phyloP scores from a whole-genome alignment of 1,140 invertebrate species.

The Subanguina moxae region DNA sequence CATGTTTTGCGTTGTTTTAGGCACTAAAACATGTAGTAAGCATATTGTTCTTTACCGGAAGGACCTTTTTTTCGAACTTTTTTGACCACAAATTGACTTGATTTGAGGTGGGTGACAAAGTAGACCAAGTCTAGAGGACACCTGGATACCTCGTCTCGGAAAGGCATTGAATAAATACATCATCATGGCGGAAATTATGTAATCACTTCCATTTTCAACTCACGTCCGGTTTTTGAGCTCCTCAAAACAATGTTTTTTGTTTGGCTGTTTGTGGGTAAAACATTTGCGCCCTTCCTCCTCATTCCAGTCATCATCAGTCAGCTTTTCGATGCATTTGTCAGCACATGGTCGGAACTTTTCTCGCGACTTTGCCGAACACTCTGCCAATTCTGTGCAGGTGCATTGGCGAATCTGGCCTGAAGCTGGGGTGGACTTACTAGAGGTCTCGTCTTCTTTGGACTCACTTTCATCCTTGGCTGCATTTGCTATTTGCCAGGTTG shows the following conservation, averaged over 20 bases:
- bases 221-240: not conserved
- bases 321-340: conserved; percentile 1
- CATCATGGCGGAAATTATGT: not conserved
- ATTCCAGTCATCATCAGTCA: conserved; percentile 1
- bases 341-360: conserved; percentile 5
- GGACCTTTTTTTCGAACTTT: too few relatives aligned
- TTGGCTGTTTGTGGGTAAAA: conserved; percentile 6
- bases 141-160: too few relatives aligned
- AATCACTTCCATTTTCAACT: not conserved
- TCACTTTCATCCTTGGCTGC: not conserved
- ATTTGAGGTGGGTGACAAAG: too few relatives aligned
- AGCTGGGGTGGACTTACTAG: not conserved
- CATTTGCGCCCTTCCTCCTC: not conserved
- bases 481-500: too few relatives aligned
- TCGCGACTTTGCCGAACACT: conserved; percentile 4
- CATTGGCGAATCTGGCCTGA: conserved; percentile 9
- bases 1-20: too few relatives aligned
- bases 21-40: too few relatives aligned
- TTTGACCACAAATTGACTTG: too few relatives aligned
- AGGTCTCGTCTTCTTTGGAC: not conserved
- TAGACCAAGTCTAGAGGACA: too few relatives aligned
- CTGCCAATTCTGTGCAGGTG: conserved; percentile 1
- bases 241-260: conserved; percentile 6
- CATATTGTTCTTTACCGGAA: too few relatives aligned
- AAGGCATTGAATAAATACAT: not conserved